These are phyloP conservation scores for Periophthalmodon schlosseri DNA, from an alignment of 2,113 vertebrate species.

Conservation along the genomic window DNA sequence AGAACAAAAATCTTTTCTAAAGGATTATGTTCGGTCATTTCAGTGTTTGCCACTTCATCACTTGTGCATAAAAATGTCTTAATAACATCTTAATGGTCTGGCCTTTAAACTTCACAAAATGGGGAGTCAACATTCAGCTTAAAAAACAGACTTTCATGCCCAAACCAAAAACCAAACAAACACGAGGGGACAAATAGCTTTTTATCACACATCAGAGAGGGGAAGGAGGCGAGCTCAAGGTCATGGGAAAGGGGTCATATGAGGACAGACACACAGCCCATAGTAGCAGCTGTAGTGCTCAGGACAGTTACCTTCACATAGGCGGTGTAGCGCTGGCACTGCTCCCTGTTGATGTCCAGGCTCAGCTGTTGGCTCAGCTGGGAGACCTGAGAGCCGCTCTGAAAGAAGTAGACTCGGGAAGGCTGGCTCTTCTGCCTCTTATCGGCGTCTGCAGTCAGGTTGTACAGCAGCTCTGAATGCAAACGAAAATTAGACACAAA, in stretches of 20 bases:
- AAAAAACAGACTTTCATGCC: slow-evolving; percentile 7
- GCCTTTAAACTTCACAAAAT: background rate
- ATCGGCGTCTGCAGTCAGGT: slow-evolving; percentile 88
- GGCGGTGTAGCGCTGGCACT: slow-evolving; percentile 84
- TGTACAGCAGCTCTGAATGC: slow-evolving; percentile 86
- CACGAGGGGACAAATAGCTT: slow-evolving; percentile 40
- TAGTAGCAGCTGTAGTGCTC: background rate
- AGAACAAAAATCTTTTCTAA: background rate
- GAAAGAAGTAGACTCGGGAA: slow-evolving; percentile 85
- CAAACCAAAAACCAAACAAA: slow-evolving; percentile 24
- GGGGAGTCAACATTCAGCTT: slow-evolving; percentile 31
- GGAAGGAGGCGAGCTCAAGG: slow-evolving; percentile 15
- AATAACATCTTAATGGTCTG: background rate
- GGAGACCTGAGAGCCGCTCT: slow-evolving; percentile 83
- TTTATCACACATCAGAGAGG: slow-evolving; percentile 36
- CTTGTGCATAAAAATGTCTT: background rate
- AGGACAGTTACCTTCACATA: slow-evolving; percentile 88
- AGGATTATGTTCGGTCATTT: background rate
- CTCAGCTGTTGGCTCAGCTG: slow-evolving; percentile 82
- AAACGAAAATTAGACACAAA: slow-evolving; percentile 8
- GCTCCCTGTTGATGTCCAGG: slow-evolving; percentile 80
- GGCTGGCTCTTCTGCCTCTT: slow-evolving; percentile 87
- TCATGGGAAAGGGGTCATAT: slow-evolving; percentile 57
- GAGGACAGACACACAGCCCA: slow-evolving; percentile 35
- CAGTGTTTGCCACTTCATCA: background rate